A percentile compares a stretch with the other conserved stretches of the same genome.
phyloP scores from a whole-genome alignment of 1,140 invertebrate species.

The roundworm (Caenorhabditis elegans) region DNA sequence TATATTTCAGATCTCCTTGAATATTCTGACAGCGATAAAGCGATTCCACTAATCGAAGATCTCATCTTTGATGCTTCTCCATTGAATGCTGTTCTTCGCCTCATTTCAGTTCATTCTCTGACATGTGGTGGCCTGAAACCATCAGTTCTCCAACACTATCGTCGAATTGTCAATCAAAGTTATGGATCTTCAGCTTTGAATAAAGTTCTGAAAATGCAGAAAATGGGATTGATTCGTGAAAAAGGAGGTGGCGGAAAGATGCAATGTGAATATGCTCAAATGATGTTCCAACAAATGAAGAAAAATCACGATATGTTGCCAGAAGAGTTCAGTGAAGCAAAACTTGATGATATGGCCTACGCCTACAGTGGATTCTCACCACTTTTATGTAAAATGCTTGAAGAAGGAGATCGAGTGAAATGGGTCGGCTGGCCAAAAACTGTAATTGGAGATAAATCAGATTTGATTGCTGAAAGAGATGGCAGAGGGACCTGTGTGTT shows the following conservation, averaged over 20 bases:
- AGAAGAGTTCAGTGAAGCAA: conserved; percentile 6
- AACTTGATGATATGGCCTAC: conserved; percentile 34
- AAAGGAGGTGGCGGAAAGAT: conserved; percentile 36
- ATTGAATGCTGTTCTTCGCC: conserved; percentile 45
- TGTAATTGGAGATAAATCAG: background rate
- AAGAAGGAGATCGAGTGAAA: conserved; percentile 50
- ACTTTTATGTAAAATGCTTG: conserved; percentile 49
- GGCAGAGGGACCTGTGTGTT: conserved; percentile 37
- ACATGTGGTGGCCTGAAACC: conserved; percentile 49
- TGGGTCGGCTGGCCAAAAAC: conserved; percentile 44
- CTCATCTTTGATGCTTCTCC: conserved; percentile 41
- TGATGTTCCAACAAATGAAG: conserved; percentile 39
- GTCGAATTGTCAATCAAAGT: conserved; percentile 50
- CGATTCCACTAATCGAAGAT: conserved; percentile 53
- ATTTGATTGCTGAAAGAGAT: conserved; percentile 2
- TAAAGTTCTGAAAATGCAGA: conserved; percentile 54
- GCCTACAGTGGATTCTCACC: conserved; percentile 49
- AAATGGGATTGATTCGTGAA: conserved; percentile 55
- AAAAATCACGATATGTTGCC: conserved; percentile 40
- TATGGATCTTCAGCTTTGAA: conserved; percentile 53
- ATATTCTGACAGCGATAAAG: conserved; percentile 43
- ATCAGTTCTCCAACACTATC: conserved; percentile 45
- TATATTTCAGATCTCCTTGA: conserved; percentile 45
- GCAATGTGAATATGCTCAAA: conserved; percentile 9
- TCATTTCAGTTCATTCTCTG: conserved; percentile 51